phyloP scores from a whole-genome alignment of 2,888 invertebrate genomes.

The Andricus curvator region DNA sequence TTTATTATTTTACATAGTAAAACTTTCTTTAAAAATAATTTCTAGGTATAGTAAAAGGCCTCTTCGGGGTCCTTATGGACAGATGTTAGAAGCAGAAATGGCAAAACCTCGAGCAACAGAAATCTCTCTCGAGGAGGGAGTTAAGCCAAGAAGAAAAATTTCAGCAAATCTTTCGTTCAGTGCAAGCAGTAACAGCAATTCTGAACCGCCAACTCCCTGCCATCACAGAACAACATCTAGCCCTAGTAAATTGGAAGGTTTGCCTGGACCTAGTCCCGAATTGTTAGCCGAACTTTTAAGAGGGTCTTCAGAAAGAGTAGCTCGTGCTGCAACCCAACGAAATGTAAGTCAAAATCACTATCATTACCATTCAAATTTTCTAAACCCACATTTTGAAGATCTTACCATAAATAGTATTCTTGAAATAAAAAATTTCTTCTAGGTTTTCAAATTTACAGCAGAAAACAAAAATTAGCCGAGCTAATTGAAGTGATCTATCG shows the following conservation, averaged over 20 bases:
- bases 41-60: conserved; percentile 87
- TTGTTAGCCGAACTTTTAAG: conserved; percentile 87
- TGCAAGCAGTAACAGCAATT: conserved; percentile 64
- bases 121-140: conserved; percentile 68
- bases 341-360: conserved; percentile 68
- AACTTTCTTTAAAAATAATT: not conserved
- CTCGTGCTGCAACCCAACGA: conserved; percentile 74
- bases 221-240: conserved; percentile 90
- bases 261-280: conserved; percentile 82
- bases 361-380: too few species aligned
- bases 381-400: too few species aligned
- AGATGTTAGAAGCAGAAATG: conserved; percentile 91
- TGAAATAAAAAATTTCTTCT: not conserved
- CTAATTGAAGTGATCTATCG: not conserved
- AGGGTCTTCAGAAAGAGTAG: conserved; percentile 89
- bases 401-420: too few species aligned
- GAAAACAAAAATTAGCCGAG: not conserved
- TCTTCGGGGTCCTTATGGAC: conserved; percentile 87
- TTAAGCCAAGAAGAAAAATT: conserved; percentile 81
- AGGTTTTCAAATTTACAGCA: not conserved
- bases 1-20: too few species aligned
- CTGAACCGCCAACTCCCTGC: conserved; percentile 80
- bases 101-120: conserved; percentile 82
- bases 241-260: conserved; percentile 87
- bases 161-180: conserved; percentile 81